Base-by-base conservation (phyloP, 2,797 vertebrate species). In the Crocodylus rhombifer region DNA sequence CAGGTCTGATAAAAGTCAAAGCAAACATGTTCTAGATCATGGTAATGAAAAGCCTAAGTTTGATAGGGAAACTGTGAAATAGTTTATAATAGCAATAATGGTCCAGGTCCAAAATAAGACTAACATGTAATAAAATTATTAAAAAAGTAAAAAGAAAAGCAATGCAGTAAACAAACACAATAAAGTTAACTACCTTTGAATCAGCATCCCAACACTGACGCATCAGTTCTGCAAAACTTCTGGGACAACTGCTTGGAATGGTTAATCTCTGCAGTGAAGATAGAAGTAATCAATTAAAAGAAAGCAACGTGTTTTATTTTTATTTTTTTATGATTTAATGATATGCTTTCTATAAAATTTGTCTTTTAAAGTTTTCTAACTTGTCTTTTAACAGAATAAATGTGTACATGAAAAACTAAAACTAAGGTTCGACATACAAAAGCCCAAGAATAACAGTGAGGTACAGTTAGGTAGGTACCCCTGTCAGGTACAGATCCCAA, bases 191-290 rank as follows among this genome's bases (percentile, higher is more conserved):
- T 98, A 99, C 99, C 98, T 98, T 99, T 93, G 99, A 97, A 84
- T 99, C 99, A 28, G 98, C 98, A 95, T 98, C 97, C 99, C 99
- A 99, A 97, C 99, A 99, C 3, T 97, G 99, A 87, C 97, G 99
- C 98, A 99, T 98, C 95, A 99, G 97, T 91, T 99, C 98, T 78
- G 99, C 99, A 92, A 99, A 99, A 97, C 99, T 99, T 97, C 96
- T 95, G 30, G 99, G 99, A 97, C 99, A 99, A 96, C 98, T 98
- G 95, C 99, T 99, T 20, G 99, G 99, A 98, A 99, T 99, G 96
- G 99, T 99, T 97, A 99, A 97, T 97, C 99, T 99, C 99, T 99
- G 60, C 71, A 95, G 88, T 11, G 79, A 65, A 87, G 36, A 71
- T 67, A 90, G 57, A 85, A 92, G 14, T 25, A 91, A 92, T 25